Base-by-base conservation (phyloP, 2,113 vertebrate genomes). In the Ploceus nigricollis region DNA sequence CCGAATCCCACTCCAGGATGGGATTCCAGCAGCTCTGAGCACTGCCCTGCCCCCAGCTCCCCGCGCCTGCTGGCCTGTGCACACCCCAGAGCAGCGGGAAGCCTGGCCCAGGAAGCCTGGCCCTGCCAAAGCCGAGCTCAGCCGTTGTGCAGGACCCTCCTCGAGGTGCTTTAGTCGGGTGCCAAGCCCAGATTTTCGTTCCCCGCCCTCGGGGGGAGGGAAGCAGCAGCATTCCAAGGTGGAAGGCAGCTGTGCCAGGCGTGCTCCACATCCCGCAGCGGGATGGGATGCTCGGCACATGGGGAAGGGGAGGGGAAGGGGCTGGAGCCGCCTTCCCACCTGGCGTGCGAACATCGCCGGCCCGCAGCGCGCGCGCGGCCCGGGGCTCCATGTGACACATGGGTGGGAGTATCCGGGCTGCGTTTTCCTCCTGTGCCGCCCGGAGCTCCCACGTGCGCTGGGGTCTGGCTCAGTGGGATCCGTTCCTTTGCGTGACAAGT, bases 41-140 rank as follows among this genome's bases (percentile, higher is more conserved):
- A 20, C 86, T 63, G 14, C 17, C 1, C 4, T 30, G n/a, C 56
- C 81, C 51, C 3, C 42, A n/a, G 37, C 10, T 51, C 51, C 19
- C 58, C 1, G 1, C 6, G 4, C 42, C 57, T 4, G 0, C 0
- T 7, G 11, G 19, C 30, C 82, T 24, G n/a, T 6, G 39, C 3
- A 1, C 51, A 56, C 48, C 56, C 64, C 44, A 2, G 23, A 64
- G 80, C 66, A 14, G 33, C 6, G 0, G 28, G 7, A 30, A 47
- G n/a, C 13, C 57, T 3, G 11, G 27, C 81, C 84, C 27, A 28
- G 31, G 17, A 27, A 51, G 30, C 11, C 57, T 3, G 10, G 27
- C 81, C 90, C 48, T 44, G 81, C 81, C 90, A 50, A 48, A 73
- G 2, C 6, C 40, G 0, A 40, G 50, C 2, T 0, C 56, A 2